phyloP scores from a whole-genome alignment of 2,888 invertebrate genomes.

The Agapetus fuscipes region DNA sequence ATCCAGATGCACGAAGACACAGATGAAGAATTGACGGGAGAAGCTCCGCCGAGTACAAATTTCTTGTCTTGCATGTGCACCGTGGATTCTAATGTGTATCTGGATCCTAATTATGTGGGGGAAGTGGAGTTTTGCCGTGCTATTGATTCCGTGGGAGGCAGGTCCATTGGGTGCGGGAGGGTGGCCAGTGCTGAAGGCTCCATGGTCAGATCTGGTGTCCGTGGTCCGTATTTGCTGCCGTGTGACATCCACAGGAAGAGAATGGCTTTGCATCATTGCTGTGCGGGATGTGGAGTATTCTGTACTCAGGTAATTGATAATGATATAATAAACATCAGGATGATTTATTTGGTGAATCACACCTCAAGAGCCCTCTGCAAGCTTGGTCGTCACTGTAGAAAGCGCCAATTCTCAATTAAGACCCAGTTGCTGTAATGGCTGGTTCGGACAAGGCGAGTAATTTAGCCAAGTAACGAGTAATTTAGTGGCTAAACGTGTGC shows the following conservation, averaged over 20 bases:
- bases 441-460: too few relatives aligned
- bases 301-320: constrained; percentile 63
- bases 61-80: constrained; percentile 15
- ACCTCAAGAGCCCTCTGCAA: too few relatives aligned
- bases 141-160: constrained; percentile 63
- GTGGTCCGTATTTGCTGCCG: constrained; percentile 69
- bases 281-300: constrained; percentile 82
- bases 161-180: constrained; percentile 74
- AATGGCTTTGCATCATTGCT: constrained; percentile 74
- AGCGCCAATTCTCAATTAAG: not conserved
- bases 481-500: too few relatives aligned
- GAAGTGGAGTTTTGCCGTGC: constrained; percentile 64
- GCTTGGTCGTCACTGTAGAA: too few relatives aligned
- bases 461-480: too few relatives aligned
- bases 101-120: constrained; percentile 22
- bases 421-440: not conserved
- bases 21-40: too few relatives aligned
- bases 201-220: constrained; percentile 57
- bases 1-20: too few relatives aligned
- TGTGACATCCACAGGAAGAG: constrained; percentile 72
- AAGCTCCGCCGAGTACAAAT: too few relatives aligned
- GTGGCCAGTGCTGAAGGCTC: constrained; percentile 46
- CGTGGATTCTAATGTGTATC: constrained; percentile 12
- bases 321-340: too few relatives aligned
- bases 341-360: too few relatives aligned